phyloP scores from a whole-genome alignment of 2,888 invertebrate species.

The Trissolcus brochymenae region DNA sequence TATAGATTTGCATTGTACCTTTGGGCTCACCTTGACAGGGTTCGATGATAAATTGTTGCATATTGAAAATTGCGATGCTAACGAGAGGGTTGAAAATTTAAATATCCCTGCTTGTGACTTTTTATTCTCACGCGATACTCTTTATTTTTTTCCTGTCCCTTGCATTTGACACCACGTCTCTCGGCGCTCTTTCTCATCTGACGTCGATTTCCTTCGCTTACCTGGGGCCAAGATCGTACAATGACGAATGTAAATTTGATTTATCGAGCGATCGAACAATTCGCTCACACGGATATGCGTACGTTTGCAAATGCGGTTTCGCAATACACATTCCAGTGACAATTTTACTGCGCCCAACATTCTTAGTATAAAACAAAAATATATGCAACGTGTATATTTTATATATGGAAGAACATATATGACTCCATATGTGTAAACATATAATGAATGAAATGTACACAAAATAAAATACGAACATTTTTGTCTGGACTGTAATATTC shows the following conservation, averaged over 20 bases:
- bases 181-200: slow-evolving; percentile 52
- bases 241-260: slow-evolving; percentile 73
- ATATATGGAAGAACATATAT: too few relatives aligned
- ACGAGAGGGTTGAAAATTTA: slow-evolving; percentile 74
- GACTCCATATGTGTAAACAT: too few relatives aligned
- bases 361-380: too few relatives aligned
- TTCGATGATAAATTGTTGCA: slow-evolving; percentile 74
- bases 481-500: neutral
- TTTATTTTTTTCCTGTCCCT: slow-evolving; percentile 39
- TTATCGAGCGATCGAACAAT: slow-evolving; percentile 68
- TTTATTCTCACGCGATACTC: slow-evolving; percentile 69
- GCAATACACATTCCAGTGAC: too few relatives aligned
- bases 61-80: slow-evolving; percentile 70
- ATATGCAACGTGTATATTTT: too few relatives aligned
- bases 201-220: slow-evolving; percentile 55
- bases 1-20: slow-evolving; percentile 66
- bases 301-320: neutral
- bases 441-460: neutral
- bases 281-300: slow-evolving; percentile 52
- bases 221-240: slow-evolving; percentile 62
- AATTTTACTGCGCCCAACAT: too few relatives aligned
- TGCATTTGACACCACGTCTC: slow-evolving; percentile 47
- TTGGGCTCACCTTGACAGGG: slow-evolving; percentile 68
- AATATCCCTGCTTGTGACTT: slow-evolving; percentile 71
- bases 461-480: neutral